These are phyloP conservation scores for Lordiphosa fenestrarum DNA, from an alignment of 2,888 invertebrate genomes.

Conservation along the genomic window DNA sequence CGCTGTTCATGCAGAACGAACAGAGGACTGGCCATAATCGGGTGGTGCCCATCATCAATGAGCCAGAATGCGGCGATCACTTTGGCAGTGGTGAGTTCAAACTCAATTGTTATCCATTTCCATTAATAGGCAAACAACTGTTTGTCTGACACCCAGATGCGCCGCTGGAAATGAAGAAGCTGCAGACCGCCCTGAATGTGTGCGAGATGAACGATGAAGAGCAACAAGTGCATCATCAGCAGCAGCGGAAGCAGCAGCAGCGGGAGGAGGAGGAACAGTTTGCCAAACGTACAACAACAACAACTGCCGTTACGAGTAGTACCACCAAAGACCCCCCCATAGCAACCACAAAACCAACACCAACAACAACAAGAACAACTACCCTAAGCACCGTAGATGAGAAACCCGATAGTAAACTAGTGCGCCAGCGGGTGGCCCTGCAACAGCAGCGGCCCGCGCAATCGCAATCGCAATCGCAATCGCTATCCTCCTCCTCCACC, in stretches of 20 bases:
- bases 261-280: constrained; percentile 22
- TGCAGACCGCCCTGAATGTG: constrained; percentile 75
- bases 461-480: constrained; percentile 64
- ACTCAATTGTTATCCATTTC: neutral
- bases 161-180: constrained; percentile 78
- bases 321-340: constrained; percentile 50
- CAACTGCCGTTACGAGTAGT: constrained; percentile 73
- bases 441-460: constrained; percentile 71
- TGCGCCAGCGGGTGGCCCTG: constrained; percentile 76
- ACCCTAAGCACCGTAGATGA: constrained; percentile 58
- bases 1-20: constrained; percentile 81
- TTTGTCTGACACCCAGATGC: constrained; percentile 50
- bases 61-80: constrained; percentile 75
- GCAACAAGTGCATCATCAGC: constrained; percentile 43
- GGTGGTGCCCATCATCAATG: constrained; percentile 80
- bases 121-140: neutral
- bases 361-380: constrained; percentile 32
- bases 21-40: constrained; percentile 79
- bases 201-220: constrained; percentile 78
- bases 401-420: constrained; percentile 74
- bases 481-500: constrained; percentile 66
- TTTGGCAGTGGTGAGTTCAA: neutral
- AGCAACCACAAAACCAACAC: constrained; percentile 36
- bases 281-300: constrained; percentile 45
- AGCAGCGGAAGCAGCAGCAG: constrained; percentile 24